These are phyloP conservation scores for Camarhynchus parvulus DNA, from an alignment of 2,113 vertebrate species.

Conservation along the genomic window DNA sequence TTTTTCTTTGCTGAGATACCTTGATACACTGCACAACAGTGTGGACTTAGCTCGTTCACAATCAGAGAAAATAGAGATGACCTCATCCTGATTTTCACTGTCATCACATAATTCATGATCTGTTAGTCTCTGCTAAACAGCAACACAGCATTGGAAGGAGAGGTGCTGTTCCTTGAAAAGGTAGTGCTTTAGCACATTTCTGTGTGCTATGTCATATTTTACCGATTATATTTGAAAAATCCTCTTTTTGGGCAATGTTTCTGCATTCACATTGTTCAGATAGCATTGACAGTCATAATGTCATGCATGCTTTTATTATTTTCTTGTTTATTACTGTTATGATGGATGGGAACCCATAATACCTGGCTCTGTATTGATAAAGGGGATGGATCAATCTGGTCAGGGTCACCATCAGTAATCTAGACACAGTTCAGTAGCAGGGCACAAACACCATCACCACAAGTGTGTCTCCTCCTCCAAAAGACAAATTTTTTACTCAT, in stretches of 20 bases:
- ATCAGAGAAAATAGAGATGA: neutral
- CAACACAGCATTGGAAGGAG: neutral
- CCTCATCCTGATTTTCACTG: neutral
- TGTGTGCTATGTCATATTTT: neutral
- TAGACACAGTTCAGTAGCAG: neutral
- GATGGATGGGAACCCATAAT: neutral
- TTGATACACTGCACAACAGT: neutral
- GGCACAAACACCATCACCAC: neutral
- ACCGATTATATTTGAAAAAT: neutral
- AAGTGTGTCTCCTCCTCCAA: neutral
- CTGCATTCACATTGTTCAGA: neutral
- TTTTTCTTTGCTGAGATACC: neutral
- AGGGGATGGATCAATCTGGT: neutral
- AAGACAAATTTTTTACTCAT: neutral
- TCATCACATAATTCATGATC: neutral
- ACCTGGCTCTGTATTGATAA: neutral
- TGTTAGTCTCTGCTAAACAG: neutral
- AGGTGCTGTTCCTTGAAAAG: neutral
- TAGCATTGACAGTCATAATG: neutral
- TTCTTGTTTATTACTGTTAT: neutral
- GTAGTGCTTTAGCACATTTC: neutral
- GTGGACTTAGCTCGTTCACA: neutral
- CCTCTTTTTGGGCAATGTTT: neutral
- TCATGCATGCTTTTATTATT: neutral
- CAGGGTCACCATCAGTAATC: neutral